Percentiles rank a stretch among this genome's conserved stretches.
Evolutionary conservation across 2,113 vertebrate species (phyloP).

Genomic region (Clinocottus analis): DNA sequence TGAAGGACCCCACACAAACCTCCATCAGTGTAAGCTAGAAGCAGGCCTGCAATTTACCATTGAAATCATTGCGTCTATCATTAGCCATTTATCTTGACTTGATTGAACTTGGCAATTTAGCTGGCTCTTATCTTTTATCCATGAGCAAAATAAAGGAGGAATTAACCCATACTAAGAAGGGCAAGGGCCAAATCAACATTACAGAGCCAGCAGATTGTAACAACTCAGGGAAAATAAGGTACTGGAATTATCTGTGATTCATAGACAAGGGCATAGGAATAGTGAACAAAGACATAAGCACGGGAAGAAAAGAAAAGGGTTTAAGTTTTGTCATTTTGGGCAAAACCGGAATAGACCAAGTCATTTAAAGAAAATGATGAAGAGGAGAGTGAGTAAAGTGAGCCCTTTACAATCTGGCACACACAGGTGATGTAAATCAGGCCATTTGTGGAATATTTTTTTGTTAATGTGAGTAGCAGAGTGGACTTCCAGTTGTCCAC

Average conservation of each 20-base stretch:
- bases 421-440: neutral
- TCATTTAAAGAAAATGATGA: neutral
- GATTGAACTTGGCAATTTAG: slow-evolving; percentile 44
- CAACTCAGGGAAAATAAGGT: neutral
- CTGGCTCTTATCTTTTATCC: slow-evolving; percentile 8
- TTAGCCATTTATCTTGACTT: slow-evolving; percentile 40
- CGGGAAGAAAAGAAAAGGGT: neutral
- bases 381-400: neutral
- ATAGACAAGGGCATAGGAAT: neutral
- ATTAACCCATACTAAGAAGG: slow-evolving; percentile 19
- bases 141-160: slow-evolving; percentile 37
- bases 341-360: neutral
- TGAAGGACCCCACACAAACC: neutral
- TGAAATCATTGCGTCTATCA: slow-evolving; percentile 28
- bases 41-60: neutral
- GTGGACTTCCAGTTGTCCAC: neutral
- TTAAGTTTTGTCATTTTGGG: neutral
- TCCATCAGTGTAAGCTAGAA: slow-evolving; percentile 3
- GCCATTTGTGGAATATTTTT: neutral
- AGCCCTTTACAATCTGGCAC: too few relatives aligned
- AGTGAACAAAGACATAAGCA: neutral
- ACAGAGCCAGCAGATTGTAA: neutral
- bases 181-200: slow-evolving; percentile 26
- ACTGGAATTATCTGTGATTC: neutral
- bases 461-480: neutral